These are phyloP conservation scores for Aporrectodea caliginosa DNA, from an alignment of 1,140 invertebrate genomes.

Conservation along the genomic window DNA sequence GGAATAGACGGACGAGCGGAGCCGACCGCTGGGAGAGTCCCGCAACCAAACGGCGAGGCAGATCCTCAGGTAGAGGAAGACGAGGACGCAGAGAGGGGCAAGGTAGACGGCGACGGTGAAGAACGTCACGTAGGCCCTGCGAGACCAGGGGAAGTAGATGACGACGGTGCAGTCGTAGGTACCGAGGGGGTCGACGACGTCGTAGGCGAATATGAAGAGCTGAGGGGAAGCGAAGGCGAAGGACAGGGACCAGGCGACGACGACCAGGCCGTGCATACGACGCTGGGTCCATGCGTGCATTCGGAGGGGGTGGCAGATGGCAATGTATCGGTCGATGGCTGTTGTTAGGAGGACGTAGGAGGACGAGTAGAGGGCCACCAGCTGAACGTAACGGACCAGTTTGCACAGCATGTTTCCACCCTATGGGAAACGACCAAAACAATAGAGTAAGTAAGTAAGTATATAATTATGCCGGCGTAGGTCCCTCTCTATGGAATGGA, in stretches of 20 bases:
- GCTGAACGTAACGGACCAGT: conserved; percentile 62
- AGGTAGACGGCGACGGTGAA: conserved; percentile 38
- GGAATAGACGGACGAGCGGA: no score
- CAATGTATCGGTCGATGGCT: conserved; percentile 89
- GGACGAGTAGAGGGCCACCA: conserved; percentile 84
- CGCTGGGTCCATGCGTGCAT: conserved; percentile 41
- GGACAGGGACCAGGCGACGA: conserved; percentile 62
- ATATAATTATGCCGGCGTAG: no score
- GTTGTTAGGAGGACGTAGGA: conserved; percentile 91
- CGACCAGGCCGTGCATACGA: conserved; percentile 51
- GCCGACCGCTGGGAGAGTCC: no score
- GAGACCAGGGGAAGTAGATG: conserved; percentile 61
- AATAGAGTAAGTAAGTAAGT: no score
- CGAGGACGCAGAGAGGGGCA: conserved; percentile 37
- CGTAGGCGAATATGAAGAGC: conserved; percentile 59
- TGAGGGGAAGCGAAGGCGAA: conserved; percentile 64
- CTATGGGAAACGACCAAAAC: no score
- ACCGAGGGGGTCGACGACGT: conserved; percentile 50
- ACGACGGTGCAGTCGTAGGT: conserved; percentile 65
- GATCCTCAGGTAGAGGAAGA: conserved; percentile 60
- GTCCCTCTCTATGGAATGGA: no score
- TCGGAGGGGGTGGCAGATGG: conserved; percentile 67
- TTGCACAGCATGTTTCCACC: no score
- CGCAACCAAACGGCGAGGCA: conserved; percentile 61
- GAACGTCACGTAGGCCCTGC: conserved; percentile 64